Base-by-base conservation (phyloP, 1,140 invertebrate species). In the Scaptomyza montana region DNA sequence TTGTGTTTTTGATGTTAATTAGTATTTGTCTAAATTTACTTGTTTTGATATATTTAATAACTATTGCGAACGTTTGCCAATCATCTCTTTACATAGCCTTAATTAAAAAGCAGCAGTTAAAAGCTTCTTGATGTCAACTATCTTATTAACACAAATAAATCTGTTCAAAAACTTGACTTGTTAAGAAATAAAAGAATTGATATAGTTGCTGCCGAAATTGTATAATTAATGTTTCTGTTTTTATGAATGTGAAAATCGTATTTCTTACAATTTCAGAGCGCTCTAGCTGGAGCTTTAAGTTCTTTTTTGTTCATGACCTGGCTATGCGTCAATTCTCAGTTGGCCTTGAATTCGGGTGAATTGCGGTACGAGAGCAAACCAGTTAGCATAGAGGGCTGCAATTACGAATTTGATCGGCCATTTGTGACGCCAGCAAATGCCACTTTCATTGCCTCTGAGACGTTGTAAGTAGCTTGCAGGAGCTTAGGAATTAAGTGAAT, bases 271-370 rank as follows among this genome's bases (percentile, higher is more conserved):
- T 55, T 56, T 3, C 54, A 98, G 96, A 96, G 96, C 30, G 97
- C 96, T 1, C 92, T 96, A 19, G 90, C 94, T 13, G 97, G 97
- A 21, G 94, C 96, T 2, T 64, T 96, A 0, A 92, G 92, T 16
- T 95, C 96, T 3, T 92, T 97, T 5, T 84, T 93, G 9, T 93
- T 96, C 7, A 95, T 96, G 93, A 93, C 95, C 0, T 97, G 96
- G 95, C 93, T 98, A 57, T 96, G 95, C 49, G 91, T 97, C 19
- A 95, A 95, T 1, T 95, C 95, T 0, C 95, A 97, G 80, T 78
- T 96, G 25, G 94, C 95, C 0, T 95, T 95, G 5, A 93, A 94
- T 1, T 92, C 90, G 36, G 94, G 94, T 4, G 92, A 92, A 72
- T 93, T 95, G 3, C 92, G 92, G 13, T 94, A 94, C 64, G 90